Percentiles rank a stretch among this genome's conserved stretches.
phyloP scores from a whole-genome alignment of 2,888 invertebrate genomes.

The Liodrosophila aerea region DNA sequence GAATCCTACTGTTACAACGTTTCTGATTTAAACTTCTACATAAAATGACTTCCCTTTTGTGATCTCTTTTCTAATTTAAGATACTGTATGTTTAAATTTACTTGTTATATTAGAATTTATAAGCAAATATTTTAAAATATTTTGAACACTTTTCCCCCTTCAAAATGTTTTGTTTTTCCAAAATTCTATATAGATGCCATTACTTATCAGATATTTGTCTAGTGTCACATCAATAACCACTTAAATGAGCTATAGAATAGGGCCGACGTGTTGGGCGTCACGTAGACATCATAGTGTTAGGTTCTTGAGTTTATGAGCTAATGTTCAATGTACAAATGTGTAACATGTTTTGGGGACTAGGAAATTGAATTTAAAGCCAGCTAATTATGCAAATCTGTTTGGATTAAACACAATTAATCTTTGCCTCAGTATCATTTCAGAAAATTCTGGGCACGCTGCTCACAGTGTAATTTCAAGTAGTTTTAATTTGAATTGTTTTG shows the following conservation, averaged over 20 bases:
- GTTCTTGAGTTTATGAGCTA: conserved; percentile 4
- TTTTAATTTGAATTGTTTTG: conserved; percentile 34
- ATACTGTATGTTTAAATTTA: too few relatives aligned
- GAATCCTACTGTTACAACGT: too few relatives aligned
- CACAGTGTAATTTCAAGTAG: conserved; percentile 24
- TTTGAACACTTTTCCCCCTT: too few relatives aligned
- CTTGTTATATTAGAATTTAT: too few relatives aligned
- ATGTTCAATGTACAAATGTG: conserved; percentile 11
- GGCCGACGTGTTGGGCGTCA: conserved; percentile 23
- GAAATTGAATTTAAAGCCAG: conserved; percentile 20
- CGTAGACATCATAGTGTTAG: conserved; percentile 22
- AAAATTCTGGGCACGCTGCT: conserved; percentile 60
- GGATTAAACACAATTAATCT: conserved; percentile 59
- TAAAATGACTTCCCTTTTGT: too few relatives aligned
- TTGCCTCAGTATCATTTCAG: conserved; percentile 34
- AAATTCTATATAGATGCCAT: too few relatives aligned
- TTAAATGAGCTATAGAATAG: conserved; percentile 1
- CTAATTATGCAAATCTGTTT: conserved; percentile 60
- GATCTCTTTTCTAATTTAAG: too few relatives aligned
- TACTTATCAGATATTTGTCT: too few relatives aligned
- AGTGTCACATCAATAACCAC: conserved; percentile 10
- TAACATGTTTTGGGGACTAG: conserved; percentile 11
- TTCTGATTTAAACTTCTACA: too few relatives aligned
- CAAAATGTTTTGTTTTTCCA: too few relatives aligned
- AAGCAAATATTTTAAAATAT: too few relatives aligned